Conservation (phyloP, 2,888 invertebrate species). For the Argyresthia albistria region DNA sequence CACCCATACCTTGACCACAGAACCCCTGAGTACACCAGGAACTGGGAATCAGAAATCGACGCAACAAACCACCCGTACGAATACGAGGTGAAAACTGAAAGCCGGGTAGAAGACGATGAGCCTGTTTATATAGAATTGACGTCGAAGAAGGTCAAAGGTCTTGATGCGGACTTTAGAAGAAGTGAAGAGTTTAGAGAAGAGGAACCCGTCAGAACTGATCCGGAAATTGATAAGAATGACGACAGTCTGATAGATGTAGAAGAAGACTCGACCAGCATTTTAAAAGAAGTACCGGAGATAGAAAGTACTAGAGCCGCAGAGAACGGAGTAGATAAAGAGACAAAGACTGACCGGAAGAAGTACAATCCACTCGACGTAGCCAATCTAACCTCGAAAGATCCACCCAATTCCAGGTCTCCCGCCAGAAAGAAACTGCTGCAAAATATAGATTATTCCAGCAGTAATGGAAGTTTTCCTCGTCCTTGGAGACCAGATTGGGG, state of each 20-base stretch:
- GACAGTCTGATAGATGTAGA: slow-evolving; percentile 61
- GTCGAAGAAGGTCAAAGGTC: slow-evolving; percentile 45
- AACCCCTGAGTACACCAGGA: slow-evolving; percentile 57
- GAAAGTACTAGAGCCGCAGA: slow-evolving; percentile 37
- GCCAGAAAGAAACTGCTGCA: slow-evolving; percentile 61
- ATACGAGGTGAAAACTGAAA: slow-evolving; percentile 57
- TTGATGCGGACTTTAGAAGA: slow-evolving; percentile 30
- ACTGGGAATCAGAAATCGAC: slow-evolving; percentile 69
- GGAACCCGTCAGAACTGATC: slow-evolving; percentile 53
- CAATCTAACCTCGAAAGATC: slow-evolving; percentile 74
- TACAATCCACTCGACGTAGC: slow-evolving; percentile 76
- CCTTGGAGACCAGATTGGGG: slow-evolving; percentile 73
- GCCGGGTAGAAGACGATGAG: slow-evolving; percentile 41
- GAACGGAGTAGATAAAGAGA: slow-evolving; percentile 30
- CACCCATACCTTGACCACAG: slow-evolving; percentile 57
- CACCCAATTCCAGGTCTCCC: slow-evolving; percentile 64
- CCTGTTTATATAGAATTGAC: slow-evolving; percentile 63
- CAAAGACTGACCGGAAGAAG: slow-evolving; percentile 57
- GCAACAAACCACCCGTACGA: slow-evolving; percentile 56
- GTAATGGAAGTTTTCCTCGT: slow-evolving; percentile 66
- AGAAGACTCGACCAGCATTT: slow-evolving; percentile 45
- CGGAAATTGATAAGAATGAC: slow-evolving; percentile 57
- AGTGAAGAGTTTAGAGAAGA: slow-evolving; percentile 52
- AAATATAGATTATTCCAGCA: slow-evolving; percentile 38
- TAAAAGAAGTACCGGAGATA: slow-evolving; percentile 22